A percentile compares a stretch with the other conserved stretches of the same genome.
Conservation (phyloP, 2,888 invertebrate species). For the Melanchra persicariae region DNA sequence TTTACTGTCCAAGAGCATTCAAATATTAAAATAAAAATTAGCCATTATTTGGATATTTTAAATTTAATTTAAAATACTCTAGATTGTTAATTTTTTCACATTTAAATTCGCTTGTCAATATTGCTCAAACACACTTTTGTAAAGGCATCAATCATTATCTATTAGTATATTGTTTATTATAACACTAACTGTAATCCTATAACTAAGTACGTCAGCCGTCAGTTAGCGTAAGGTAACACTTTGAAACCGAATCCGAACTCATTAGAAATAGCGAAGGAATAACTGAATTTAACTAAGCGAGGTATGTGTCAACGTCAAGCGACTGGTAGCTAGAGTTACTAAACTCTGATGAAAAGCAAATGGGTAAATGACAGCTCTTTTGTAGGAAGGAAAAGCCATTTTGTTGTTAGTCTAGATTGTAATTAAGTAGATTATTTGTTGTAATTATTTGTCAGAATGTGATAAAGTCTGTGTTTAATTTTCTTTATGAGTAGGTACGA, state of each 20-base stretch:
- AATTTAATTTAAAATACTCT: too few relatives aligned
- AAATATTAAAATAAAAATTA: too few relatives aligned
- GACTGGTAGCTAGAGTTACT: conserved; percentile 16
- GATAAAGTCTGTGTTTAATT: not conserved
- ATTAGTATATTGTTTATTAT: conserved; percentile 4
- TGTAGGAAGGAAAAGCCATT: conserved; percentile 4
- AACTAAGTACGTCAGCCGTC: conserved; percentile 4
- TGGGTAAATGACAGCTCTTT: conserved; percentile 5
- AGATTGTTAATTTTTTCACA: too few relatives aligned
- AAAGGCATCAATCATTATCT: not conserved
- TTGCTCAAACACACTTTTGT: not conserved
- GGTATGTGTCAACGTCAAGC: conserved; percentile 13
- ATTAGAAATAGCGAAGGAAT: conserved; percentile 26
- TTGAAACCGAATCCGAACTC: conserved; percentile 19
- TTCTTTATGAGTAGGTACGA: not conserved
- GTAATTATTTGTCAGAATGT: conserved; percentile 8
- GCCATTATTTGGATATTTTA: too few relatives aligned
- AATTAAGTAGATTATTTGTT: conserved; percentile 11
- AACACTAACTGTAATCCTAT: conserved; percentile 26
- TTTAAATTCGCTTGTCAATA: not conserved
- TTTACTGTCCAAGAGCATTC: too few relatives aligned
- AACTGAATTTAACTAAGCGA: conserved; percentile 12
- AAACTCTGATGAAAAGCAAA: conserved; percentile 12
- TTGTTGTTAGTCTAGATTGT: not conserved
- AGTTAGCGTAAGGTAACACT: conserved; percentile 3